Conservation (phyloP, 2,888 invertebrate species). For the Volucella inflata region DNA sequence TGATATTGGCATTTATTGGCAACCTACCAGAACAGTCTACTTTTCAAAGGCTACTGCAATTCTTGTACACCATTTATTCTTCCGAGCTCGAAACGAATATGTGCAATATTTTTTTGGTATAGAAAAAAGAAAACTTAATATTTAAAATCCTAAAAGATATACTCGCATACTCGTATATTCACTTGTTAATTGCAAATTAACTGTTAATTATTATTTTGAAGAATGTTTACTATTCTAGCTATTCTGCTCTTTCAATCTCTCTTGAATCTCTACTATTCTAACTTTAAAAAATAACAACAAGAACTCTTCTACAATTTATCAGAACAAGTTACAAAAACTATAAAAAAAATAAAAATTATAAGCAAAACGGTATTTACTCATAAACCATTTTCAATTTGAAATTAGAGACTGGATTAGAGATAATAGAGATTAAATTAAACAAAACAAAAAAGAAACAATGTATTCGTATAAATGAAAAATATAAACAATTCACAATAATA, state of each 20-base stretch:
- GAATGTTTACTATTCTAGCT: conserved; percentile 54
- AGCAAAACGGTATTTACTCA: conserved; percentile 39
- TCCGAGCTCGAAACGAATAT: neutral
- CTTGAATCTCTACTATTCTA: conserved; percentile 42
- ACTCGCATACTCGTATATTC: neutral
- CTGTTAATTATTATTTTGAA: conserved; percentile 27
- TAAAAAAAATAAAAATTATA: conserved; percentile 5
- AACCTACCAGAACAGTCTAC: too few species aligned
- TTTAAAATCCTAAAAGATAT: neutral
- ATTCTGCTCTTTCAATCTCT: conserved; percentile 35
- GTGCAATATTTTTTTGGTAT: conserved; percentile 6
- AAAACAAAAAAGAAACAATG: conserved; percentile 5
- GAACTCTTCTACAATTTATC: neutral
- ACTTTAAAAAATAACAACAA: conserved; percentile 10
- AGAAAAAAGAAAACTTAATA: neutral
- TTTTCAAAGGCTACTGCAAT: too few species aligned
- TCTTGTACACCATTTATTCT: neutral
- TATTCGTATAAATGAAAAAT: conserved; percentile 3
- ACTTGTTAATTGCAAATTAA: conserved; percentile 53
- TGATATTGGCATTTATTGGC: too few species aligned
- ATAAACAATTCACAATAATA: conserved; percentile 51
- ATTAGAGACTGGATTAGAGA: conserved; percentile 70
- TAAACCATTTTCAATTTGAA: conserved; percentile 65
- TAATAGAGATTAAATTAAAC: conserved; percentile 47
- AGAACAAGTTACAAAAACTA: conserved; percentile 16